These are phyloP conservation scores for Ophioninae sp. DNA, from an alignment of 2,888 invertebrate genomes.

Conservation along the genomic window DNA sequence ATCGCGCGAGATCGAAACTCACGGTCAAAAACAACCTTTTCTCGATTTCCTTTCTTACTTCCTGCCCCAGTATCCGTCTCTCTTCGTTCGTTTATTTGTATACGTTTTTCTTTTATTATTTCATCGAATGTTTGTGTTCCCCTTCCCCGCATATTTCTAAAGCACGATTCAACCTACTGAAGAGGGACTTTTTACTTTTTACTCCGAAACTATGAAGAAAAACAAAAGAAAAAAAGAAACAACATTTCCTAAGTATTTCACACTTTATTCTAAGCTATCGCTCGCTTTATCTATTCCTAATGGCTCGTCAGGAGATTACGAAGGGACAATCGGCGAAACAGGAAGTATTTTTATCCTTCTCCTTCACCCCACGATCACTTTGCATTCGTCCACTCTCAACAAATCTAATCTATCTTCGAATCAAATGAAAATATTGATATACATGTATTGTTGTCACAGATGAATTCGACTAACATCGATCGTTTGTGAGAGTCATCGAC, in stretches of 20 bases:
- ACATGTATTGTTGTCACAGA: slow-evolving; percentile 20
- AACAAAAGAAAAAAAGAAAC: slow-evolving; percentile 34
- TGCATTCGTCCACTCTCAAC: slow-evolving; percentile 43
- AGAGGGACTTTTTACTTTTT: slow-evolving; percentile 42
- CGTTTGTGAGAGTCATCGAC: slow-evolving; percentile 11
- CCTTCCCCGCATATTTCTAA: slow-evolving; percentile 7
- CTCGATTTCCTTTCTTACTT: slow-evolving; percentile 1
- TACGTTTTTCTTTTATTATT: slow-evolving; percentile 3
- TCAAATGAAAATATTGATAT: slow-evolving; percentile 40
- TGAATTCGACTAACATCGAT: slow-evolving; percentile 17
- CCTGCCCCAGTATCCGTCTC: not conserved
- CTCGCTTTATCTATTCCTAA: slow-evolving; percentile 55
- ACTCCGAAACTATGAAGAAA: slow-evolving; percentile 3
- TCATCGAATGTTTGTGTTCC: slow-evolving; percentile 40
- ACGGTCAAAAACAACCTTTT: slow-evolving; percentile 51
- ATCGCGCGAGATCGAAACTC: slow-evolving; percentile 50
- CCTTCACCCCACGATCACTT: slow-evolving; percentile 24
- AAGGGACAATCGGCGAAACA: slow-evolving; percentile 55
- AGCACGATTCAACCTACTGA: slow-evolving; percentile 17
- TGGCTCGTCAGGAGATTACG: slow-evolving; percentile 40
- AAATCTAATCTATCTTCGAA: slow-evolving; percentile 23
- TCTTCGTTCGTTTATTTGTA: not conserved
- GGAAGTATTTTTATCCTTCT: slow-evolving; percentile 59
- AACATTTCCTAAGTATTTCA: slow-evolving; percentile 57
- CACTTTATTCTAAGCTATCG: slow-evolving; percentile 51